Conservation (phyloP, 2,113 vertebrate genomes). For the Saccopteryx bilineata region DNA sequence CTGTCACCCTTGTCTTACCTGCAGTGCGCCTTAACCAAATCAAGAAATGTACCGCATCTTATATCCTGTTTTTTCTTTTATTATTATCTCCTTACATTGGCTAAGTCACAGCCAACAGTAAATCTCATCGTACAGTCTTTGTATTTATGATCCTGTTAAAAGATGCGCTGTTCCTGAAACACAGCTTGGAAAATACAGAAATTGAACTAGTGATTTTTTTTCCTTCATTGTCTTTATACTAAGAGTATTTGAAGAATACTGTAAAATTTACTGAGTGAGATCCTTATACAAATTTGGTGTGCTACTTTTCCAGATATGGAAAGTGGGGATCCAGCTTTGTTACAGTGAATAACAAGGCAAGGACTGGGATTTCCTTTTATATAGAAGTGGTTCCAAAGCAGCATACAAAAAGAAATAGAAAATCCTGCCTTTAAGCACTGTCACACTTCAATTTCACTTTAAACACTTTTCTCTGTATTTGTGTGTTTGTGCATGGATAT, state of each 20-base stretch:
- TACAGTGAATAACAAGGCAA: neutral
- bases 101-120: neutral
- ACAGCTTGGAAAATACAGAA: neutral
- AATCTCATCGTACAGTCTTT: neutral
- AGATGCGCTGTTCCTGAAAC: neutral
- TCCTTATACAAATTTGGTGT: neutral
- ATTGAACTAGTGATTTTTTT: neutral
- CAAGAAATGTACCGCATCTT: rapidly evolving
- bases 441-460: neutral
- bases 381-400: neutral
- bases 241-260: neutral
- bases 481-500: neutral
- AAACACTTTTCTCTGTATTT: neutral
- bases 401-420: neutral
- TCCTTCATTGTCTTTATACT: neutral
- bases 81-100: neutral
- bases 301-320: neutral
- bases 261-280: neutral
- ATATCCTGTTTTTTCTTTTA: neutral
- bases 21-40: neutral
- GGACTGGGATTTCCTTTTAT: neutral
- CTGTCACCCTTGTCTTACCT: neutral
- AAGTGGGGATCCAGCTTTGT: neutral
- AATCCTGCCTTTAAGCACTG: rapidly evolving
- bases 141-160: neutral